These are phyloP conservation scores for Ceratina japonica DNA, from an alignment of 1,140 invertebrate genomes.

Conservation along the genomic window DNA sequence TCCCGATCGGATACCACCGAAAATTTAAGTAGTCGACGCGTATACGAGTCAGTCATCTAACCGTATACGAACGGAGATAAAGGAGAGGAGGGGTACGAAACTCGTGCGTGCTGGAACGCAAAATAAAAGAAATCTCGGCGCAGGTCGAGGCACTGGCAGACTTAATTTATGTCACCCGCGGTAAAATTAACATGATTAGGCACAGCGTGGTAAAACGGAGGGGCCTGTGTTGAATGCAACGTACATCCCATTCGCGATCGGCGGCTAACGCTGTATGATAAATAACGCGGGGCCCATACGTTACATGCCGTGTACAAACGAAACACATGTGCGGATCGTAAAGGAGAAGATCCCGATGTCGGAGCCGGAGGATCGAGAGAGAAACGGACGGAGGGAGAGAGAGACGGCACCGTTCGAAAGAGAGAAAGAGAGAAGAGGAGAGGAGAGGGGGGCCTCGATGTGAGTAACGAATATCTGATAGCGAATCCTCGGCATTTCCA, in stretches of 20 bases:
- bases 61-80: too few relatives aligned
- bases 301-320: conserved; percentile 63
- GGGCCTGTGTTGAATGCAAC: conserved; percentile 48
- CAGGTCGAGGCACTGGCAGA: neutral
- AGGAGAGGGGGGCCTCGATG: conserved; percentile 55
- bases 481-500: conserved; percentile 68
- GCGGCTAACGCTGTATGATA: conserved; percentile 61
- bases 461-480: conserved; percentile 74
- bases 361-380: conserved; percentile 25
- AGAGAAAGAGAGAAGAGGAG: conserved; percentile 5
- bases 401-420: neutral
- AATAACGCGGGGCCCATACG: conserved; percentile 61
- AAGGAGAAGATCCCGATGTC: conserved; percentile 51
- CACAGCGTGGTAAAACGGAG: conserved; percentile 47
- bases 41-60: too few relatives aligned
- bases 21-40: too few relatives aligned
- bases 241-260: conserved; percentile 59
- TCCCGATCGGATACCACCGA: too few relatives aligned
- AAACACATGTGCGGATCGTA: conserved; percentile 62
- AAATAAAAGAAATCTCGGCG: conserved; percentile 9
- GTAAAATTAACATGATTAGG: conserved; percentile 63
- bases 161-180: conserved; percentile 55
- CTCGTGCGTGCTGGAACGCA: conserved; percentile 17
- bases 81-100: conserved; percentile 17
- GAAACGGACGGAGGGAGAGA: conserved; percentile 18